phyloP scores from a whole-genome alignment of 2,888 invertebrate species.

The Ormyrus labotus region DNA sequence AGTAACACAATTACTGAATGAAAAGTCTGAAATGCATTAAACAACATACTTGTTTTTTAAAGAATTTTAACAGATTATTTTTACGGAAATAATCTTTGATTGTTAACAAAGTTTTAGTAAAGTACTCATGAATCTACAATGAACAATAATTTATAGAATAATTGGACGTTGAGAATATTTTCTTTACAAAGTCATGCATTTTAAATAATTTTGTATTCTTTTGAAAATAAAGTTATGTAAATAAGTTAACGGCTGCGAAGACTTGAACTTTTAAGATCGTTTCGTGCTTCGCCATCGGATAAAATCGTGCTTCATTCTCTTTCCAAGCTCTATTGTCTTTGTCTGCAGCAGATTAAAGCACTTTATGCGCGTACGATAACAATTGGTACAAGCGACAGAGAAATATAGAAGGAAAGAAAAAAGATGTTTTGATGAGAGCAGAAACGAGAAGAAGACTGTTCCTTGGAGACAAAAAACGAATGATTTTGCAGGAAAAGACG shows the following conservation, averaged over 20 bases:
- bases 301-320: conserved; percentile 19
- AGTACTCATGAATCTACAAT: neutral
- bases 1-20: conserved; percentile 20
- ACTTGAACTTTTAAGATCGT: neutral
- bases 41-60: conserved; percentile 11
- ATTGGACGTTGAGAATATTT: conserved; percentile 7
- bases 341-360: conserved; percentile 4
- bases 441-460: neutral
- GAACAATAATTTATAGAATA: neutral
- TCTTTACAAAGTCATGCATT: neutral
- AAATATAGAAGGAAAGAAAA: conserved; percentile 6
- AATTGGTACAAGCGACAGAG: neutral
- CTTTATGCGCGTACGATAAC: neutral
- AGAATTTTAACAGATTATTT: conserved; percentile 26
- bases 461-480: conserved; percentile 5
- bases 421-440: neutral
- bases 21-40: conserved; percentile 13
- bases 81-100: conserved; percentile 11
- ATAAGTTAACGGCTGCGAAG: conserved; percentile 1
- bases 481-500: neutral
- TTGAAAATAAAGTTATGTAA: neutral
- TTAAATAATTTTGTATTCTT: too few relatives aligned
- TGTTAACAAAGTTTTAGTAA: conserved; percentile 2
- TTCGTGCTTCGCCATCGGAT: conserved; percentile 2
- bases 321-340: conserved; percentile 21